Percentiles rank a stretch among this genome's conserved stretches.
phyloP scores from a whole-genome alignment of 2,113 vertebrate genomes.

The Oncorhynchus kisutch region DNA sequence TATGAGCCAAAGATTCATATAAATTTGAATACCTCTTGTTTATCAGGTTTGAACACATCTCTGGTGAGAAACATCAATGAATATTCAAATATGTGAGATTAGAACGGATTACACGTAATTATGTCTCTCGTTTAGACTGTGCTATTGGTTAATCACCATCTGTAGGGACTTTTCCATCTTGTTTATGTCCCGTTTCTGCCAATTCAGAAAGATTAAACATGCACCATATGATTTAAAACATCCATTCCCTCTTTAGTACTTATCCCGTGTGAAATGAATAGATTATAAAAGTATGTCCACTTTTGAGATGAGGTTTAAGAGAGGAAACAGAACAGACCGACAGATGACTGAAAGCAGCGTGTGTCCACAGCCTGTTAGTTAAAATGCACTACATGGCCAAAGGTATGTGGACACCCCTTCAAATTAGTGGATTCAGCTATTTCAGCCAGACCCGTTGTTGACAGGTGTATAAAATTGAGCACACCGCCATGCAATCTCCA shows the following conservation, averaged over 20 bases:
- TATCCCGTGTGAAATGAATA: not conserved
- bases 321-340: too few species aligned
- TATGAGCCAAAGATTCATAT: conserved; percentile 10
- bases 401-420: too few species aligned
- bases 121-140: conserved; percentile 23
- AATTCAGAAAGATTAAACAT: conserved; percentile 33
- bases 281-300: not conserved
- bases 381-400: too few species aligned
- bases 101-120: conserved; percentile 32
- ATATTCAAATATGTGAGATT: conserved; percentile 49
- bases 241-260: not conserved
- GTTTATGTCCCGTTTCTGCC: conserved; percentile 42
- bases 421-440: too few species aligned
- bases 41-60: not conserved
- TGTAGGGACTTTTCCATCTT: conserved; percentile 49
- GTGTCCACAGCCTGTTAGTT: too few species aligned
- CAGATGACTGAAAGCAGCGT: too few species aligned
- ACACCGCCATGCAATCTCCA: too few species aligned
- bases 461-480: too few species aligned
- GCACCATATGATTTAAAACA: not conserved
- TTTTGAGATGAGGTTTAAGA: too few species aligned
- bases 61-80: conserved; percentile 27
- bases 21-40: not conserved
- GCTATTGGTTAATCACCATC: conserved; percentile 44
- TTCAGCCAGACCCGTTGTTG: too few species aligned